These are phyloP conservation scores for Xiphophorus birchmanni DNA, from an alignment of 2,797 vertebrate species.

Conservation along the genomic window DNA sequence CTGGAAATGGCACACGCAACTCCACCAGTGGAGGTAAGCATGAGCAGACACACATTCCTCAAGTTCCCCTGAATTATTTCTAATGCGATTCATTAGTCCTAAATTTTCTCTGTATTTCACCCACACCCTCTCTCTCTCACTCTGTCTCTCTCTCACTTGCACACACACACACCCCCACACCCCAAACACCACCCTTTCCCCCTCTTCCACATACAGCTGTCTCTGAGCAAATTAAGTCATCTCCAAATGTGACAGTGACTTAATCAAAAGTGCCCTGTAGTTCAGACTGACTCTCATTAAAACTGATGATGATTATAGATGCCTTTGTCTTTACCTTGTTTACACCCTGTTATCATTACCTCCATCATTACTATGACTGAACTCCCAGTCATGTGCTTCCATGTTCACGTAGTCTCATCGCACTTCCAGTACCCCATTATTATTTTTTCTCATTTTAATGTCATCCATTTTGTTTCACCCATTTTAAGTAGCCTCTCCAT, in stretches of 20 bases:
- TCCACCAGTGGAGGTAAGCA: constrained; percentile 95
- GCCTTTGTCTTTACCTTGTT: constrained; percentile 76
- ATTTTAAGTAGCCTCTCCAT: constrained; percentile 69
- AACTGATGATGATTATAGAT: constrained; percentile 70
- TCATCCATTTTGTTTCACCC: constrained; percentile 78
- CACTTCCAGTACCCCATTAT: neutral
- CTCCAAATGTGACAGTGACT: constrained; percentile 64
- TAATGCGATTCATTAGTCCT: constrained; percentile 40
- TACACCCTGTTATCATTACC: constrained; percentile 63
- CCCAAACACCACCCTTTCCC: constrained; percentile 15
- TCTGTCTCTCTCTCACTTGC: neutral
- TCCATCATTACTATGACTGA: constrained; percentile 52
- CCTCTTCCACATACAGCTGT: constrained; percentile 53
- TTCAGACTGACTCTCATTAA: constrained; percentile 66
- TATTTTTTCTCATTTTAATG: constrained; percentile 53
- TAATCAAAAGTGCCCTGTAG: constrained; percentile 65
- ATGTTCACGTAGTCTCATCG: constrained; percentile 47
- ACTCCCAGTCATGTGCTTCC: constrained; percentile 67
- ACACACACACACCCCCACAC: constrained; percentile 13
- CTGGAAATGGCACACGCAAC: constrained; percentile 94
- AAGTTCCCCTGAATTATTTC: constrained; percentile 36
- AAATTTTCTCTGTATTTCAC: constrained; percentile 26
- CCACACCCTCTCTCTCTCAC: neutral
- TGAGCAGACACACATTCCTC: constrained; percentile 15
- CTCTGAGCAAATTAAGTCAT: constrained; percentile 61